Evolutionary conservation across 2,888 invertebrate species (phyloP).

Genomic region (Caradrina clavipalpis): DNA sequence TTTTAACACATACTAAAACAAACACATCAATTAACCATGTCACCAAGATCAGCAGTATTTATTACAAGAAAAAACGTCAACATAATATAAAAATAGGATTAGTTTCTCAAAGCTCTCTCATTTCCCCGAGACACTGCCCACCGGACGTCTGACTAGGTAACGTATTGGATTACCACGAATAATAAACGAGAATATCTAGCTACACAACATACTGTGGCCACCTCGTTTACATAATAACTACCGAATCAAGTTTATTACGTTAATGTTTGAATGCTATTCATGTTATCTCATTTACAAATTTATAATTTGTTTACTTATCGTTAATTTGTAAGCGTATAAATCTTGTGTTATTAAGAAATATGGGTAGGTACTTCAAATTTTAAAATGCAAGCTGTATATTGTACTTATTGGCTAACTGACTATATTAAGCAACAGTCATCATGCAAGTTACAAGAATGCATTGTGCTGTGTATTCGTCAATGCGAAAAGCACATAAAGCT

Average conservation of each 20-base stretch:
- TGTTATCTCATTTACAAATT: constrained; percentile 51
- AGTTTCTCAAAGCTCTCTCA: constrained; percentile 68
- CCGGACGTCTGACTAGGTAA: constrained; percentile 75
- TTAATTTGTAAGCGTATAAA: constrained; percentile 26
- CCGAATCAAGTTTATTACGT: constrained; percentile 65
- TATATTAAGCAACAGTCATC: constrained; percentile 9
- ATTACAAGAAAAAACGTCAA: constrained; percentile 24
- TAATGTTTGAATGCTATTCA: constrained; percentile 49
- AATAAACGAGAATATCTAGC: constrained; percentile 75
- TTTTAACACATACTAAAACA: background rate
- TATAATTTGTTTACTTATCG: constrained; percentile 45
- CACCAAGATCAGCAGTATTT: constrained; percentile 39
- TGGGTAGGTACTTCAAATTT: background rate
- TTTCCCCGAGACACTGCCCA: constrained; percentile 69
- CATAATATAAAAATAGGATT: constrained; percentile 44
- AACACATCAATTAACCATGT: constrained; percentile 27
- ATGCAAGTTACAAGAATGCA: constrained; percentile 24
- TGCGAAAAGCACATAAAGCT: constrained; percentile 47
- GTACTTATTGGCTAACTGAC: constrained; percentile 9
- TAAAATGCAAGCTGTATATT: background rate
- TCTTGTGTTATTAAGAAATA: constrained; percentile 14
- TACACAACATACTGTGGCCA: constrained; percentile 65
- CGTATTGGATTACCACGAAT: constrained; percentile 86
- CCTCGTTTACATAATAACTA: constrained; percentile 72
- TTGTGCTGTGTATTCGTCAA: constrained; percentile 19